Evolutionary conservation across 2,888 invertebrate genomes (phyloP).

Genomic region (Bombylius major): DNA sequence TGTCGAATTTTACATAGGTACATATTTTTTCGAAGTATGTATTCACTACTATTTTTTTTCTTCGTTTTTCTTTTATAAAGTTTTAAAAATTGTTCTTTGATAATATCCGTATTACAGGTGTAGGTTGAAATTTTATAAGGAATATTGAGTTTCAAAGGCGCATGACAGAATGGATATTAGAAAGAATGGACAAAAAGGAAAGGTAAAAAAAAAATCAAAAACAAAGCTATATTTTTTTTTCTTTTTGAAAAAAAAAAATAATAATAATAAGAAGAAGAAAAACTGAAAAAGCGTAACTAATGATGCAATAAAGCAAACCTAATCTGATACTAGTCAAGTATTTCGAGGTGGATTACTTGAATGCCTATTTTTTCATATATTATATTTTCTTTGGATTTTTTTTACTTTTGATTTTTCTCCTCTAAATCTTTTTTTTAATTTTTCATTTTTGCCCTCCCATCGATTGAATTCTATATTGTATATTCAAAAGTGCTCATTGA

Average conservation of each 20-base stretch:
- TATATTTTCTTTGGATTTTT: too few species aligned
- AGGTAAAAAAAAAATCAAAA: too few species aligned
- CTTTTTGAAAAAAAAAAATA: too few species aligned
- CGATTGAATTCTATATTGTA: background rate
- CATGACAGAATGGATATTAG: background rate
- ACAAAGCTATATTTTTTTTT: too few species aligned
- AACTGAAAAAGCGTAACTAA: background rate
- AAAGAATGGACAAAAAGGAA: too few species aligned
- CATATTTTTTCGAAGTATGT: too few species aligned
- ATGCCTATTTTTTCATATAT: background rate
- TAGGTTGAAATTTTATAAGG: background rate
- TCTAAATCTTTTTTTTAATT: background rate
- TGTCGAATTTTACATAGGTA: too few species aligned
- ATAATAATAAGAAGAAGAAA: background rate
- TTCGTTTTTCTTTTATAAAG: too few species aligned
- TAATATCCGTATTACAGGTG: background rate
- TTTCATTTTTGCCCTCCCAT: background rate
- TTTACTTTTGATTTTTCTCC: too few species aligned
- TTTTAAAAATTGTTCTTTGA: background rate
- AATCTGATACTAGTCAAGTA: background rate
- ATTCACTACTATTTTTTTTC: too few species aligned
- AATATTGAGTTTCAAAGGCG: background rate
- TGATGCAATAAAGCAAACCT: background rate
- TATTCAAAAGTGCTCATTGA: background rate
- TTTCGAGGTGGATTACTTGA: background rate